Conservation (phyloP, 1,140 invertebrate species). For the Gerris buenoi region DNA sequence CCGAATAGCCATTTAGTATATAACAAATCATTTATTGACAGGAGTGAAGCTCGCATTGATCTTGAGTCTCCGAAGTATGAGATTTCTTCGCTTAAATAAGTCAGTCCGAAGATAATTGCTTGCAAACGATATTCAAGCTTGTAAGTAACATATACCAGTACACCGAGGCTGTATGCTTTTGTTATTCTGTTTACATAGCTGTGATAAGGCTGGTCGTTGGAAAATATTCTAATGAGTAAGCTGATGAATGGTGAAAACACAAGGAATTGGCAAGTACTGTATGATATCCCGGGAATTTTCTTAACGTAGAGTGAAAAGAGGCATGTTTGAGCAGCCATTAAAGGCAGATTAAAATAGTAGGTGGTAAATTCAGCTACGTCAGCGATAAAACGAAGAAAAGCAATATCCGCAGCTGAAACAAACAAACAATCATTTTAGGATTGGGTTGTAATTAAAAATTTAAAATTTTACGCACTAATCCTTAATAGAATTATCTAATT, state of each 20-base stretch:
- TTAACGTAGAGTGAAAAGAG: neutral
- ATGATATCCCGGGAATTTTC: neutral
- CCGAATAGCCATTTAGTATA: neutral
- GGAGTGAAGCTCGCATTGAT: neutral
- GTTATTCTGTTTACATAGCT: neutral
- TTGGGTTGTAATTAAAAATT: no score
- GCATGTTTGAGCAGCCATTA: neutral
- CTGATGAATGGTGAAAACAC: neutral
- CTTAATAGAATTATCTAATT: no score
- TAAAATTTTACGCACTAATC: no score
- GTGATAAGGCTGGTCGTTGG: neutral
- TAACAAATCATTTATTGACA: neutral
- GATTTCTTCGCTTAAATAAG: neutral
- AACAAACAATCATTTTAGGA: no score
- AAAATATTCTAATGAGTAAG: neutral
- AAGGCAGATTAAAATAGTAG: neutral
- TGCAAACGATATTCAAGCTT: neutral
- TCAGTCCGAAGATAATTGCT: neutral
- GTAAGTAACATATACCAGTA: neutral
- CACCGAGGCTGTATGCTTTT: neutral
- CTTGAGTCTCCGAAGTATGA: neutral
- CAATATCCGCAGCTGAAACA: neutral
- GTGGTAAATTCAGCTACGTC: neutral
- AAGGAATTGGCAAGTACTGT: neutral
- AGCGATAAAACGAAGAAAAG: neutral